phyloP scores from a whole-genome alignment of 2,113 vertebrate genomes.

The Petaurus breviceps region DNA sequence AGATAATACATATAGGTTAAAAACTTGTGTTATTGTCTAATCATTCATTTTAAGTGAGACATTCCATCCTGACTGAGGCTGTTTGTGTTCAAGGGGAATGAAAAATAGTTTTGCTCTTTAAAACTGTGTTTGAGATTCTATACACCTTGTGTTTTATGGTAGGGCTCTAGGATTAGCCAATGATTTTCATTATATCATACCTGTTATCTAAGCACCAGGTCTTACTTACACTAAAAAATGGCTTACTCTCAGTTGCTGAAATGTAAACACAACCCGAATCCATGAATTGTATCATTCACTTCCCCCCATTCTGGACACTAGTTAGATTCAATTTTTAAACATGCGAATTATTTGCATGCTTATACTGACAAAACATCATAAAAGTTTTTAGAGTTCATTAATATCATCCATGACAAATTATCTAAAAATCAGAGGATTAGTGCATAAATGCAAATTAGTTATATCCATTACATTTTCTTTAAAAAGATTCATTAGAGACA shows the following conservation, averaged over 20 bases:
- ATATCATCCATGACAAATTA: background rate
- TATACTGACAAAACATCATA: background rate
- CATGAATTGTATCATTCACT: background rate
- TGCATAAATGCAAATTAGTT: rapidly evolving
- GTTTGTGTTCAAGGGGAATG: background rate
- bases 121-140: background rate
- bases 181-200: constrained; percentile 20
- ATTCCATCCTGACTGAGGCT: background rate
- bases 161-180: background rate
- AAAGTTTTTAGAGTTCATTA: background rate
- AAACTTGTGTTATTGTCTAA: background rate
- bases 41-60: background rate
- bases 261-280: background rate
- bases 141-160: background rate
- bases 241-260: background rate
- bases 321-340: background rate
- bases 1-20: background rate
- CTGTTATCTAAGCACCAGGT: background rate
- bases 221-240: constrained; percentile 13
- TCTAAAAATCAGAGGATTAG: background rate
- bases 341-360: background rate
- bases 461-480: rapidly evolving
- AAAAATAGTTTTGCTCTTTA: background rate
- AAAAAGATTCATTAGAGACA: rapidly evolving
- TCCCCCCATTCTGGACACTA: background rate